These are phyloP conservation scores for Coelogynopora nodosa DNA, from an alignment of 2,888 invertebrate species.

Conservation along the genomic window DNA sequence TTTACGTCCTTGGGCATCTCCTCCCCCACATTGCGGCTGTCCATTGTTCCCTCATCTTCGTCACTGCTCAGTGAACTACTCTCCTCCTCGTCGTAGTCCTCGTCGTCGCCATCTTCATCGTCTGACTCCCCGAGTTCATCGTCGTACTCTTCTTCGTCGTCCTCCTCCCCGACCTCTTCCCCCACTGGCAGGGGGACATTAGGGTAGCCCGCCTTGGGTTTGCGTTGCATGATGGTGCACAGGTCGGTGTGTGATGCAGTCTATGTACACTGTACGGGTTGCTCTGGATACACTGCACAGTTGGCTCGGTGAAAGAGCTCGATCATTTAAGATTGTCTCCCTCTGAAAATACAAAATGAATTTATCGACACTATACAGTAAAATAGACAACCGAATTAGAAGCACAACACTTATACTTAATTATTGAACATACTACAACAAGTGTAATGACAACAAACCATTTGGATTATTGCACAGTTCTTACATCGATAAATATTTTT, in stretches of 20 bases:
- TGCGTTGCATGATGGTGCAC: not conserved
- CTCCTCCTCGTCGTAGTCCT: not conserved
- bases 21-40: not conserved
- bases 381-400: too few species aligned
- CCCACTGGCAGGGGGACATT: not conserved
- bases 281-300: not conserved
- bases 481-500: too few species aligned
- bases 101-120: not conserved
- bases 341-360: too few species aligned
- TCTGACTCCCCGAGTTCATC: not conserved
- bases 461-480: too few species aligned
- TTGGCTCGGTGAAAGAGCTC: not conserved
- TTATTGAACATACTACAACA: too few species aligned
- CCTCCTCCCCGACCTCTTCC: not conserved
- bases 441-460: too few species aligned
- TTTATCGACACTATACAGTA: too few species aligned
- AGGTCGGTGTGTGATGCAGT: not conserved
- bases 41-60: not conserved
- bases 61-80: not conserved
- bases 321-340: too few species aligned
- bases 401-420: too few species aligned
- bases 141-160: not conserved
- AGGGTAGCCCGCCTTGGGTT: not conserved
- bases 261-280: not conserved
- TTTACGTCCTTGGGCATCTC: not conserved